Evolutionary conservation across 1,140 invertebrate species (phyloP).

Genomic region (Atta cephalotes): DNA sequence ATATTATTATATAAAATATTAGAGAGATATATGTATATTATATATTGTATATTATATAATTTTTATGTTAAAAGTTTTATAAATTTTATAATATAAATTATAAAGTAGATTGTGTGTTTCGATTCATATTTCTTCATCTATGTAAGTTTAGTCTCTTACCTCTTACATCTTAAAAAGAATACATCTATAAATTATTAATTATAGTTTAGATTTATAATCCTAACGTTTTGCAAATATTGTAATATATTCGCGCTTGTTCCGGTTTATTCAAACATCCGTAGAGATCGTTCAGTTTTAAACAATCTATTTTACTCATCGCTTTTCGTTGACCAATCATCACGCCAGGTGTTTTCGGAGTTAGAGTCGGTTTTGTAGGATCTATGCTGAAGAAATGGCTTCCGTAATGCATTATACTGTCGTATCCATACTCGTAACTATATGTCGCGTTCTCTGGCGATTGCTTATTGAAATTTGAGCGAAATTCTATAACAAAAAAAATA

Average conservation of each 20-base stretch:
- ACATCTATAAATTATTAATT: not conserved
- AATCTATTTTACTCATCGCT: slow-evolving; percentile 38
- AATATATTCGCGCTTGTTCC: slow-evolving; percentile 21
- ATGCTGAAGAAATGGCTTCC: slow-evolving; percentile 26
- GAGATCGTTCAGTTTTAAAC: slow-evolving; percentile 25
- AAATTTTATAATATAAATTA: not conserved
- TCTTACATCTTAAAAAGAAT: not conserved
- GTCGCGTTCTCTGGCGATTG: slow-evolving; percentile 28
- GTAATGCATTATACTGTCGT: slow-evolving; percentile 41
- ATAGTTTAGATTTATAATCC: not conserved
- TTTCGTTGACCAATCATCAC: slow-evolving; percentile 24
- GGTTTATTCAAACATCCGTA: slow-evolving; percentile 17
- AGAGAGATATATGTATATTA: too few species aligned
- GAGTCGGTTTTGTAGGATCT: slow-evolving; percentile 17
- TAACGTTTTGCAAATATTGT: not conserved
- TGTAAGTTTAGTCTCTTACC: not conserved
- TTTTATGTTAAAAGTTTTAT: too few species aligned
- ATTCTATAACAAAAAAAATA: not conserved
- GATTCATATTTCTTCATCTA: not conserved
- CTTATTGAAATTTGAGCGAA: slow-evolving; percentile 25
- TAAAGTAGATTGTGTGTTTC: not conserved
- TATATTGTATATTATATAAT: too few species aligned
- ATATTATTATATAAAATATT: too few species aligned
- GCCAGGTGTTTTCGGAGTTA: slow-evolving; percentile 12
- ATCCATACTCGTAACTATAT: slow-evolving; percentile 28